These are phyloP conservation scores for Pterophyllum scalare DNA, from an alignment of 2,113 vertebrate species.

Conservation along the genomic window DNA sequence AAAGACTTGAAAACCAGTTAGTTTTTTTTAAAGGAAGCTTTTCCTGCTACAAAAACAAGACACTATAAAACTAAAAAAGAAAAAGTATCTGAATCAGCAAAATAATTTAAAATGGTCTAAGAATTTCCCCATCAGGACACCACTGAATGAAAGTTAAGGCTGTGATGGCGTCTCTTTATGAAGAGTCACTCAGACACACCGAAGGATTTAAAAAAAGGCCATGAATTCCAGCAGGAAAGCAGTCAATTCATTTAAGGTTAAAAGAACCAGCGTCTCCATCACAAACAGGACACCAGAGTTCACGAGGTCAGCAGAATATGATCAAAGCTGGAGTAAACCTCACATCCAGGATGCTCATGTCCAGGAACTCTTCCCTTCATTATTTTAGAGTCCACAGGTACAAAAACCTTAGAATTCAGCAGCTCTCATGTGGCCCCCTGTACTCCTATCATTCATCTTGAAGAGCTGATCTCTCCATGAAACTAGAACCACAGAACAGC, in stretches of 20 bases:
- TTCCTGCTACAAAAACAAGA: neutral
- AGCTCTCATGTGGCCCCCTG: neutral
- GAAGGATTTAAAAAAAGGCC: neutral
- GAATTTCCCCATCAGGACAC: too few relatives aligned
- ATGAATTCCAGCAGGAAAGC: neutral
- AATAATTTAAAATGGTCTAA: accelerated
- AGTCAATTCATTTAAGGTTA: neutral
- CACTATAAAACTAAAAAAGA: neutral
- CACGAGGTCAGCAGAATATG: neutral
- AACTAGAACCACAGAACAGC: neutral
- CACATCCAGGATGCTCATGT: neutral
- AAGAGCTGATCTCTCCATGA: too few relatives aligned
- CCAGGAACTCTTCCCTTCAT: neutral
- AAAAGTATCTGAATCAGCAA: accelerated
- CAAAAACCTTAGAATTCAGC: neutral
- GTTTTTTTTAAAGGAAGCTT: neutral
- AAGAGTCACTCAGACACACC: accelerated
- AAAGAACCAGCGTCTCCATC: neutral
- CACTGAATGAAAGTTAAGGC: accelerated
- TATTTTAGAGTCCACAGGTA: neutral
- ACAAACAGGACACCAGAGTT: accelerated
- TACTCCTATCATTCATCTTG: too few relatives aligned
- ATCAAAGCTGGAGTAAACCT: neutral
- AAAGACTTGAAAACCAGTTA: neutral
- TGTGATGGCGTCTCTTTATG: accelerated